These are phyloP conservation scores for Ashinkailepas kermadecensis DNA, from an alignment of 2,888 invertebrate species.

Conservation along the genomic window DNA sequence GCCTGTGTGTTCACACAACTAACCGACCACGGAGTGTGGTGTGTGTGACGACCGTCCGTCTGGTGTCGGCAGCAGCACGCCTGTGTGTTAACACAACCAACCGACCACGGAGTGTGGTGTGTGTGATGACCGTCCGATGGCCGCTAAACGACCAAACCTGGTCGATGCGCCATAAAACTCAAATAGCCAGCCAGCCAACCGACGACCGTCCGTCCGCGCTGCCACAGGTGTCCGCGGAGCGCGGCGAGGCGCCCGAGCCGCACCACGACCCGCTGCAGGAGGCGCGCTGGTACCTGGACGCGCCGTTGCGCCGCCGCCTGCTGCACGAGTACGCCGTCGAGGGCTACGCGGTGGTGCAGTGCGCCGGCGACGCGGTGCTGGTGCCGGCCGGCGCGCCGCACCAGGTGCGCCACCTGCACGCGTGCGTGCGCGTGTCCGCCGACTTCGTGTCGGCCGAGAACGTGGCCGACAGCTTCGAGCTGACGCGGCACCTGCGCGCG, in stretches of 20 bases:
- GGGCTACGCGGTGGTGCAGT: constrained; percentile 92
- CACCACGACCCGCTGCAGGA: constrained; percentile 96
- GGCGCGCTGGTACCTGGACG: constrained; percentile 91
- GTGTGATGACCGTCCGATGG: too few relatives aligned
- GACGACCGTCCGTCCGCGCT: not conserved
- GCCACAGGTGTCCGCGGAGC: constrained; percentile 62
- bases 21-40: too few relatives aligned
- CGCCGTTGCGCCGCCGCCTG: constrained; percentile 71
- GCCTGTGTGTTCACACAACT: too few relatives aligned
- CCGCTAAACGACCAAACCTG: too few relatives aligned
- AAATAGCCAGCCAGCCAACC: too few relatives aligned
- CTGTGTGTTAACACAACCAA: too few relatives aligned
- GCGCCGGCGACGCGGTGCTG: constrained; percentile 92
- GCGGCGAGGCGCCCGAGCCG: constrained; percentile 72
- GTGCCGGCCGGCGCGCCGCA: constrained; percentile 99
- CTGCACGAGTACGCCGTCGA: constrained; percentile 88
- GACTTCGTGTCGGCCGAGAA: constrained; percentile 98
- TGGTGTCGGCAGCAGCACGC: too few relatives aligned
- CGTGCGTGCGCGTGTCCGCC: constrained; percentile 96
- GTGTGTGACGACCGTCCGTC: too few relatives aligned
- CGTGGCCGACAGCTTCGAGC: constrained; percentile 87
- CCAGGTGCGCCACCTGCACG: constrained; percentile 86
- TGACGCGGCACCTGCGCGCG: constrained; percentile 91
- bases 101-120: too few relatives aligned
- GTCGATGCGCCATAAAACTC: too few relatives aligned